Conservation (phyloP, 1,140 invertebrate species). For the Propsilocerus akamusi region DNA sequence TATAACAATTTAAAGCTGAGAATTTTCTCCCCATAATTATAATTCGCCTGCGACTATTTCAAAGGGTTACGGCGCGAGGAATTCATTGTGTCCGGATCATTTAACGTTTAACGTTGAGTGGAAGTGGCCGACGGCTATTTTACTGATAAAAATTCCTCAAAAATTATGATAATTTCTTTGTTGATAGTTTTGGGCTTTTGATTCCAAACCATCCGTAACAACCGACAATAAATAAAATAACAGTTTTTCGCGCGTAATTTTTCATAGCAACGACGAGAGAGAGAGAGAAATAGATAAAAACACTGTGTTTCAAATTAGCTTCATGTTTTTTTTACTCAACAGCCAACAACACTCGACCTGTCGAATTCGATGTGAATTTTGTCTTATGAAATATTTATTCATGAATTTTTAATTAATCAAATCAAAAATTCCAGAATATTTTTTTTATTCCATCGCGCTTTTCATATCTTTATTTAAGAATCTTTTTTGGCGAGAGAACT, state of each 20-base stretch:
- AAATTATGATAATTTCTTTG: no score
- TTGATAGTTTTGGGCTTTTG: no score
- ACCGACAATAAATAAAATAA: no score
- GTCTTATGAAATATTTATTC: neutral
- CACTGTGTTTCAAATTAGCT: neutral
- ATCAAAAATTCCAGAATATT: neutral
- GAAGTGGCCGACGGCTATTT: neutral
- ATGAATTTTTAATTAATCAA: conserved; percentile 4
- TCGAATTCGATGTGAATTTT: no score
- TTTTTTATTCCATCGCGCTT: no score
- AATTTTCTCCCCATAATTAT: no score
- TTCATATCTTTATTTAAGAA: neutral
- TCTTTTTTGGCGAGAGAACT: neutral
- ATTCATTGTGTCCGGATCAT: neutral
- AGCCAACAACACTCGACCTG: neutral
- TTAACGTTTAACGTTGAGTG: neutral
- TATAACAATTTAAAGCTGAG: neutral
- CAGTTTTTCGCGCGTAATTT: conserved; percentile 2
- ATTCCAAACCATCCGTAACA: no score
- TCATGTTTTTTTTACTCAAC: neutral
- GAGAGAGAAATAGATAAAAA: neutral
- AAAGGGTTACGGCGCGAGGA: no score
- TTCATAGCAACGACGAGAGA: no score
- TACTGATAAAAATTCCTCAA: no score
- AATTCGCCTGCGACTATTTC: no score